Evolutionary conservation across 2,797 vertebrate genomes (phyloP), one percentile per base, ranked within the genome.

Genomic region (Gorsachius magnificus): DNA sequence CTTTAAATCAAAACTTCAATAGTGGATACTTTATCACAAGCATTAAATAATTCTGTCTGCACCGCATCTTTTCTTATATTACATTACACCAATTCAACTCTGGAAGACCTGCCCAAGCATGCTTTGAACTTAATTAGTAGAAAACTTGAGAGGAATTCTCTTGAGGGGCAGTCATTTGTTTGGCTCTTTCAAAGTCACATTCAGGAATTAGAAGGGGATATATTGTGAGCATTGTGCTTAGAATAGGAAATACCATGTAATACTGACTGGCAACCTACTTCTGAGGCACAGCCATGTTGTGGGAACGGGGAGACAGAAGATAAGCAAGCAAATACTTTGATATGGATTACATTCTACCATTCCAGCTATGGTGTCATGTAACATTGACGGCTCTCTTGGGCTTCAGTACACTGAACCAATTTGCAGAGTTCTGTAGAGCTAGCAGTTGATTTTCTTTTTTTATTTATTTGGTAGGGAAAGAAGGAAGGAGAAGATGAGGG

Each of bases 91-190:
- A 0, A 68, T 68, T 83, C 87, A 89, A 83, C 70, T 85, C 64
- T 76, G 19, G 43, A 69, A 91, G 54, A 60, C 29, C 43, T 94
- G 70, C 66, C 63, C 33, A 79, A 90, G 45, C 48, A 92, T 20
- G 50, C 24, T 77, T 90, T 87, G 56, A 71, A 38, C 68, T 61
- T 80, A 63, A 77, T 87, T 83, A 72, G 29, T 9, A 70, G 36
- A 87, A 89, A 91, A 90, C 13, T 58, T 61, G 38, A 56, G 25
- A 82, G 18, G 43, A 95, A 91, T 94, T 84, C 16, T 95, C 75
- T 92, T 87, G 66, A 79, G 66, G 33, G 51, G 7, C 22, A 91
- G 61, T 64, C 2, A 43, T 85, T 81, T 76, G 1, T 81, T 93
- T 77, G 33, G 12, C 13, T 87, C 31, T 72, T 81, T 82, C 43